Evolutionary conservation across 2,797 vertebrate genomes (phyloP).

Genomic region (Lemur catta): DNA sequence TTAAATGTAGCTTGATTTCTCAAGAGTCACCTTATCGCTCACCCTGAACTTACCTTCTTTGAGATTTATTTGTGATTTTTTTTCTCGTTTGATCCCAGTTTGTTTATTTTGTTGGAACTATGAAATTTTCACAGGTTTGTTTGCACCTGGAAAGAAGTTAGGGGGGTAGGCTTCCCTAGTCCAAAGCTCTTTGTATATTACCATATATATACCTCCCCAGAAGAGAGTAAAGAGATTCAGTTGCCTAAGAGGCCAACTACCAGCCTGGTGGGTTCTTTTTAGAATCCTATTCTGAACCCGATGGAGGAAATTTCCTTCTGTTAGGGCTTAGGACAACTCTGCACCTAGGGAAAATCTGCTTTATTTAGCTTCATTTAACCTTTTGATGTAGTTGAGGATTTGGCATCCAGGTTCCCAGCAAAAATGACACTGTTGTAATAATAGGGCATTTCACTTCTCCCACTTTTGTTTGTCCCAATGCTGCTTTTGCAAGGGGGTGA

Average conservation of each 20-base stretch:
- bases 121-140: not conserved
- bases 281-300: not conserved
- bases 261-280: not conserved
- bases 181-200: not conserved
- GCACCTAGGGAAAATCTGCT: not conserved
- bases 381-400: not conserved
- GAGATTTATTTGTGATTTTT: not conserved
- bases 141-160: not conserved
- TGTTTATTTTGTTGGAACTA: not conserved
- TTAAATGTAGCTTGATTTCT: not conserved
- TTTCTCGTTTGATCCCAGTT: not conserved
- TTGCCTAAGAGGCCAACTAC: not conserved
- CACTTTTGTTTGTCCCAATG: not conserved
- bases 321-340: not conserved
- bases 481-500: not conserved
- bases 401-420: not conserved
- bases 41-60: not conserved
- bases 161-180: too few species aligned
- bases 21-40: not conserved
- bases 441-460: not conserved
- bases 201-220: accelerated
- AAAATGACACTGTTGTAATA: not conserved
- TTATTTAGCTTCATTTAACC: not conserved
- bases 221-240: not conserved
- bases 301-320: not conserved